Conservation (phyloP, 1,140 invertebrate species). For the Platyscapa corneri region DNA sequence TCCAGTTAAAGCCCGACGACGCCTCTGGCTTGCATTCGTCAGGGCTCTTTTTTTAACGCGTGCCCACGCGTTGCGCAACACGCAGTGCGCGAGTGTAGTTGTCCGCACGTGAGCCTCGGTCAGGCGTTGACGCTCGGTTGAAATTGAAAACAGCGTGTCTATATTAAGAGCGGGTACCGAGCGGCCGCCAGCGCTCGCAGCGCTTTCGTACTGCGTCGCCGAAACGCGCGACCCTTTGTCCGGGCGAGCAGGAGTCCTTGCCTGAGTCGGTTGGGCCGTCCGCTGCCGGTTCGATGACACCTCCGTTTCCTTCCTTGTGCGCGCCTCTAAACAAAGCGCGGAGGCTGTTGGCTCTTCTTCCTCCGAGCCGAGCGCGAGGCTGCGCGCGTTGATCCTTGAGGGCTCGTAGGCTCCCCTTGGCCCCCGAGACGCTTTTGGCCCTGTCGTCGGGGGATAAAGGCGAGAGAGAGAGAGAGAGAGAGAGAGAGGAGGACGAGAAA, state of each 20-base stretch:
- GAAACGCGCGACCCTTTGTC: too few relatives aligned
- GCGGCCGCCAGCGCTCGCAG: too few relatives aligned
- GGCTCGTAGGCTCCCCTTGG: too few relatives aligned
- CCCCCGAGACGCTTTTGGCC: too few relatives aligned
- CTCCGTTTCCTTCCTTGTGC: not conserved
- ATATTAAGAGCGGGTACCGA: not conserved
- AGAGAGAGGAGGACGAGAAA: not conserved
- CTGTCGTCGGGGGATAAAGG: too few relatives aligned
- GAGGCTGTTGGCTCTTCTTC: too few relatives aligned
- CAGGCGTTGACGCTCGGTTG: not conserved
- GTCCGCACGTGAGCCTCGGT: not conserved
- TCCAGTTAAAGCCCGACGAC: not conserved
- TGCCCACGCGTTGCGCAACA: conserved; percentile 14
- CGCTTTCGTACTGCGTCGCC: too few relatives aligned
- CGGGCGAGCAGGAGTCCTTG: too few relatives aligned
- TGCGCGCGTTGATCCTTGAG: too few relatives aligned
- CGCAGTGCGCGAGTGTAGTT: too few relatives aligned
- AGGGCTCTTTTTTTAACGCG: not conserved
- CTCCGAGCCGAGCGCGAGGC: not conserved
- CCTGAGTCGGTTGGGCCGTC: not conserved
- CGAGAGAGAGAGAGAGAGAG: too few relatives aligned
- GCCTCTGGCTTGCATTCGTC: not conserved
- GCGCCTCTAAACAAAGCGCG: not conserved
- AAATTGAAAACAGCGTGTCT: not conserved
- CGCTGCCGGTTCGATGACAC: not conserved